phyloP scores from a whole-genome alignment of 1,140 invertebrate genomes.

The Zaprionus taronus region DNA sequence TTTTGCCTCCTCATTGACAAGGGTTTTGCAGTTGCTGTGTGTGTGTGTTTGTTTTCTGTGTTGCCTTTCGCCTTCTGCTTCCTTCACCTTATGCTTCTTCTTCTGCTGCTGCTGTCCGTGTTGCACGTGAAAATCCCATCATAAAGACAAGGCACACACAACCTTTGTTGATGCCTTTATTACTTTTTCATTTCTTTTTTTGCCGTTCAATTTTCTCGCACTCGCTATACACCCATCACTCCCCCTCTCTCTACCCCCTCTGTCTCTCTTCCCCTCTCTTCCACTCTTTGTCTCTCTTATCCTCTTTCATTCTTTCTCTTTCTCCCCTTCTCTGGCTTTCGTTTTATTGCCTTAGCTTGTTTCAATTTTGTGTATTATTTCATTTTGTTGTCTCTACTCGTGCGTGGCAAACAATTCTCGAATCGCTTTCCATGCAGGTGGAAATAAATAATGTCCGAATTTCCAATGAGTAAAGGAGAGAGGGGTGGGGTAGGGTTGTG shows the following conservation, averaged over 20 bases:
- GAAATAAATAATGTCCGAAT: slow-evolving; percentile 31
- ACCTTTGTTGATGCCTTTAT: slow-evolving; percentile 47
- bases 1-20: slow-evolving; percentile 58
- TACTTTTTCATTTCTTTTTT: slow-evolving; percentile 39
- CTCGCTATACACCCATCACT: background rate
- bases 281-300: too few species aligned
- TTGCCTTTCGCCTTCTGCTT: slow-evolving; percentile 4
- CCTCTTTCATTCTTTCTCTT: background rate
- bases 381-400: slow-evolving; percentile 18
- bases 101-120: slow-evolving; percentile 9
- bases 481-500: background rate
- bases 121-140: slow-evolving; percentile 77
- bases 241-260: background rate
- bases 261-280: background rate
- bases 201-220: slow-evolving; percentile 40
- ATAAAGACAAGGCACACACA: slow-evolving; percentile 44
- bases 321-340: background rate
- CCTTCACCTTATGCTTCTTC: background rate
- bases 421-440: slow-evolving; percentile 22
- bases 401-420: slow-evolving; percentile 14
- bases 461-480: slow-evolving; percentile 12
- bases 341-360: slow-evolving; percentile 8
- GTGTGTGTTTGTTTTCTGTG: background rate
- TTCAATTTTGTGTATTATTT: slow-evolving; percentile 33
- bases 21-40: slow-evolving; percentile 43